Percentiles rank a stretch among this genome's conserved stretches.
Conservation (phyloP, 2,888 invertebrate genomes). For the Chloromyia formosa region DNA sequence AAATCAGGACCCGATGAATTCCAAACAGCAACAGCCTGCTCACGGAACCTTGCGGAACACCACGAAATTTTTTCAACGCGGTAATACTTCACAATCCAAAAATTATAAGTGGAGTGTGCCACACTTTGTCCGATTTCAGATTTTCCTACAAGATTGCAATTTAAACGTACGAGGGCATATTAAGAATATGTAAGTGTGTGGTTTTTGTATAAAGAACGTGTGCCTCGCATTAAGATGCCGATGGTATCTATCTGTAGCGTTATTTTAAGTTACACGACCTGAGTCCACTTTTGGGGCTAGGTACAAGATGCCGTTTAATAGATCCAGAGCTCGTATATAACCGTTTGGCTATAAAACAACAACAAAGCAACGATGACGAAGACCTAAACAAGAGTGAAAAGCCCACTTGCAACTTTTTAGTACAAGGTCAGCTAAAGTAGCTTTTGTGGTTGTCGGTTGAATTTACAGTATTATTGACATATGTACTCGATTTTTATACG, state of each 20-base stretch:
- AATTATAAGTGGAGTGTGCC: constrained; percentile 4
- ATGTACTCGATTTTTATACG: neutral
- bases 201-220: constrained; percentile 8
- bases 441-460: constrained; percentile 26
- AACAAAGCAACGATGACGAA: neutral
- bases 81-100: neutral
- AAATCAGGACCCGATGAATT: no score
- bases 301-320: no score
- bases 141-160: neutral
- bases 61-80: neutral
- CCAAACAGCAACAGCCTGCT: no score
- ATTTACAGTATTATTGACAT: constrained; percentile 22
- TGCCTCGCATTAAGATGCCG: constrained; percentile 21
- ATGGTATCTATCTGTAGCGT: constrained; percentile 5
- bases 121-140: neutral
- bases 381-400: neutral
- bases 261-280: no score
- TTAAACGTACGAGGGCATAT: neutral
- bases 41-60: no score
- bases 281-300: neutral
- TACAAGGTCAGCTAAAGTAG: constrained; percentile 35
- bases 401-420: constrained; percentile 36
- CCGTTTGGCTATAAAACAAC: neutral
- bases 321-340: neutral
- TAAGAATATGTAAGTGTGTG: neutral